phyloP scores from a whole-genome alignment of 2,888 invertebrate species.

The Apoda limacodes region DNA sequence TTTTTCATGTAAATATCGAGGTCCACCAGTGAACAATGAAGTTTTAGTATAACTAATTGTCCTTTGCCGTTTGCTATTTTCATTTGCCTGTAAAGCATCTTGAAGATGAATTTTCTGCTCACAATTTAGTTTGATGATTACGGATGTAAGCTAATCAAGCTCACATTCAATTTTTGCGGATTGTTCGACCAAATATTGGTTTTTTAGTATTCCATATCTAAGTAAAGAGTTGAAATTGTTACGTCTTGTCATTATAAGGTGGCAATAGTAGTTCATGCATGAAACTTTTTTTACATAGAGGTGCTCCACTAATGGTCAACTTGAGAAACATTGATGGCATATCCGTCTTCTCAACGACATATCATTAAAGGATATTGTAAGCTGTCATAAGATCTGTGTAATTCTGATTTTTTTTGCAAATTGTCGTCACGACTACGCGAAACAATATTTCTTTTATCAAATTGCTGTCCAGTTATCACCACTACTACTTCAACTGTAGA shows the following conservation, averaged over 20 bases:
- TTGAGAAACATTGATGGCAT: conserved; percentile 20
- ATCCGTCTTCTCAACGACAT: conserved; percentile 22
- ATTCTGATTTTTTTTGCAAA: conserved; percentile 13
- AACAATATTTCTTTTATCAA: conserved; percentile 1
- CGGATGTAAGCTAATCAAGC: not conserved
- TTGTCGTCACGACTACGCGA: conserved; percentile 1
- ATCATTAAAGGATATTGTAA: conserved; percentile 23
- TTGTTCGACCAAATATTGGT: conserved; percentile 16
- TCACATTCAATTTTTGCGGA: not conserved
- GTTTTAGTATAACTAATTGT: too few relatives aligned
- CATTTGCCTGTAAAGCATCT: too few relatives aligned
- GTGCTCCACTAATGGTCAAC: conserved; percentile 14
- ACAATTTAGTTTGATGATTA: not conserved
- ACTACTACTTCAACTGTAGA: not conserved
- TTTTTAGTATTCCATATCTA: conserved; percentile 18
- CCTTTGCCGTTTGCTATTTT: too few relatives aligned
- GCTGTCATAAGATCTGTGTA: conserved; percentile 23
- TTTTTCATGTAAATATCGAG: not conserved
- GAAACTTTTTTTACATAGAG: conserved; percentile 19
- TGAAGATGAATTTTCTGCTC: too few relatives aligned
- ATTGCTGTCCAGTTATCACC: conserved; percentile 2
- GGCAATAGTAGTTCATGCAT: conserved; percentile 19
- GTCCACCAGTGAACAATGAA: not conserved
- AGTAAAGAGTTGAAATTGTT: conserved; percentile 19
- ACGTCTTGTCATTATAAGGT: conserved; percentile 16